Base-by-base conservation (phyloP, 2,113 vertebrate genomes). In the Tachuris rubrigastra region DNA sequence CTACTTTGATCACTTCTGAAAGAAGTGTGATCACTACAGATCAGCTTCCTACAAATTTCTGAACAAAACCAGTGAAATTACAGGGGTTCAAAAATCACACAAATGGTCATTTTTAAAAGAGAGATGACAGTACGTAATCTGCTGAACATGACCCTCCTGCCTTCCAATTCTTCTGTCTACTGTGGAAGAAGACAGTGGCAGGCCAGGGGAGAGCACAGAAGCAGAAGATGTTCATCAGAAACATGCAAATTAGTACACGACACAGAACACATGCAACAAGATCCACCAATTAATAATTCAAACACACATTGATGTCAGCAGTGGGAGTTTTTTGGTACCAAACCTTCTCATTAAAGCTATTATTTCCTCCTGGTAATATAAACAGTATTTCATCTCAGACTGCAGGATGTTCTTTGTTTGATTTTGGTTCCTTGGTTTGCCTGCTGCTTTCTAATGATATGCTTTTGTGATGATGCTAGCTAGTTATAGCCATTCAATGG, bases 191-290 rank as follows among this genome's bases (percentile, higher is more conserved):
- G 94, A 91, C 67, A 33, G 31, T 23, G 84, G 81, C 92, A 97
- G 97, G 86, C 89, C 88, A 96, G 60, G 42, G 84, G 63, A 96
- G 71, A 97, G 93, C 85, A 94, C 47, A 96, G 78, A 90, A 94
- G 81, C 74, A 95, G 83, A 94, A 93, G 84, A 90, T 41, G 62
- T 87, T 95, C 6, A 1, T 89, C 89, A 94, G 75, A 95, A 86
- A 94, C 65, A 96, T 89, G 81, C 93, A 87, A 91, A 92, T 97
- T 97, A 98, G 95, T 96, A 94, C 49, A 94, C 1, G 1, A 74
- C 33, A 90, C 62, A 18, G n/a, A 94, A 62, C 79, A 80, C 96
- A 97, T 95, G 96, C 97, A 96, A 53, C 2, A 30, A 74, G 55
- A 88, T 72, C 85, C 81, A 91, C 55, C 37, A 72, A 90, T 88